Conservation (phyloP, 1,140 invertebrate species). For the Nymphalis io region DNA sequence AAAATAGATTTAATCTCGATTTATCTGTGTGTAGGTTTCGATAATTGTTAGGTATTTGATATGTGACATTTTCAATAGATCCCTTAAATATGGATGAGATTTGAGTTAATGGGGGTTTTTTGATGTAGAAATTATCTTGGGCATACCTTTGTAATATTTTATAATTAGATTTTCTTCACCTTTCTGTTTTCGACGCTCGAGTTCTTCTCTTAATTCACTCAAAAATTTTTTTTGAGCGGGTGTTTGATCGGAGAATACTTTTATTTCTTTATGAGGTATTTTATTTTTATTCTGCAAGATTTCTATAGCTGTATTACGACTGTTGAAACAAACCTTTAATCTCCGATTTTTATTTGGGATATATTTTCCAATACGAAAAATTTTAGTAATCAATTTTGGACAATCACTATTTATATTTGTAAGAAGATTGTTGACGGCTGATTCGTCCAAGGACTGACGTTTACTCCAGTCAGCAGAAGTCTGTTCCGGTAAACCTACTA, state of each 20-base stretch:
- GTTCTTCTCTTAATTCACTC: slow-evolving; percentile 7
- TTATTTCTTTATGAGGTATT: slow-evolving; percentile 5
- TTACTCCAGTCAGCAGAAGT: neutral
- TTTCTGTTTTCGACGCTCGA: slow-evolving; percentile 5
- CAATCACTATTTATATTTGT: slow-evolving; percentile 9
- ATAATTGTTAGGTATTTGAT: slow-evolving; percentile 23
- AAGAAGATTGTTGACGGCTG: slow-evolving; percentile 6
- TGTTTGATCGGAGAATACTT: slow-evolving; percentile 6
- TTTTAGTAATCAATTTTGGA: slow-evolving; percentile 8
- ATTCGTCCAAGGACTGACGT: slow-evolving; percentile 5
- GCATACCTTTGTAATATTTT: slow-evolving; percentile 5
- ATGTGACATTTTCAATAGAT: slow-evolving; percentile 13
- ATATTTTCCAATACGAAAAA: slow-evolving; percentile 8
- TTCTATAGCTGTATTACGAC: slow-evolving; percentile 2
- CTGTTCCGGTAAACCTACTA: slow-evolving; percentile 12
- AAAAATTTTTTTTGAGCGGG: slow-evolving; percentile 4
- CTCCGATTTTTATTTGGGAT: slow-evolving; percentile 4
- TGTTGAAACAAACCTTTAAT: slow-evolving; percentile 8
- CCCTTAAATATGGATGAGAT: slow-evolving; percentile 4
- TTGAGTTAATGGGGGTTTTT: slow-evolving; percentile 7
- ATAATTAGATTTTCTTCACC: slow-evolving; percentile 5
- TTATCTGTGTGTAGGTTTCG: no score
- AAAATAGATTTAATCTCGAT: no score
- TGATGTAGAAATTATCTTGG: slow-evolving; percentile 7
- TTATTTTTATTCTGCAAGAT: slow-evolving; percentile 5